A percentile compares a stretch with the other conserved stretches of the same genome.
These are phyloP conservation scores for Drosophila antonietae DNA, from an alignment of 2,888 invertebrate species.

Conservation along the genomic window DNA sequence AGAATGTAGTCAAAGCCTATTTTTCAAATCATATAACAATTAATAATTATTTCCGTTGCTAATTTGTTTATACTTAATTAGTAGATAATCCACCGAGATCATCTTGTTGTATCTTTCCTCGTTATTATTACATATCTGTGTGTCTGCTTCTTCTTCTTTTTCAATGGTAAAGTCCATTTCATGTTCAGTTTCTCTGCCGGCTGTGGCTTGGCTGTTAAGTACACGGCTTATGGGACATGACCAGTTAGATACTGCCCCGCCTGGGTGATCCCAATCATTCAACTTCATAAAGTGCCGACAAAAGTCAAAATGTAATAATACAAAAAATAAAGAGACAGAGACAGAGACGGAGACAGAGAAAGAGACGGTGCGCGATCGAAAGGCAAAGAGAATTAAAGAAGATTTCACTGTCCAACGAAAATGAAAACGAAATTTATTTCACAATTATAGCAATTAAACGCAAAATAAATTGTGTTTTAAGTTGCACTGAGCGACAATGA, in stretches of 20 bases:
- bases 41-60: neutral
- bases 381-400: conserved; percentile 18
- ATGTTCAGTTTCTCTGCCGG: conserved; percentile 22
- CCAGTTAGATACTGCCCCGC: conserved; percentile 32
- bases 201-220: conserved; percentile 9
- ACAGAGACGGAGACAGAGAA: neutral
- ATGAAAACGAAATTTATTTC: conserved; percentile 79
- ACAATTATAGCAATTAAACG: conserved; percentile 80
- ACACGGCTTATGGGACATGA: conserved; percentile 16
- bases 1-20: neutral
- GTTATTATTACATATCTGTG: neutral
- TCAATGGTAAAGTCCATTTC: conserved; percentile 14
- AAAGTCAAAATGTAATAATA: neutral
- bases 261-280: conserved; percentile 50
- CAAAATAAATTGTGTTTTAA: conserved; percentile 72
- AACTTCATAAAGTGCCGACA: conserved; percentile 53
- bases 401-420: conserved; percentile 74
- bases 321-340: neutral
- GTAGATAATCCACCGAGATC: neutral
- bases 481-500: conserved; percentile 49
- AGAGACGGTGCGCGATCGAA: neutral
- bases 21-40: no score
- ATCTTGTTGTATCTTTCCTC: neutral
- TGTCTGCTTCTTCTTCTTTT: neutral
- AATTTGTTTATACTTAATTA: no score